Evolutionary conservation across 1,140 invertebrate genomes (phyloP), one percentile per base, ranked within the genome.

Genomic region (Hormaphis cornu): DNA sequence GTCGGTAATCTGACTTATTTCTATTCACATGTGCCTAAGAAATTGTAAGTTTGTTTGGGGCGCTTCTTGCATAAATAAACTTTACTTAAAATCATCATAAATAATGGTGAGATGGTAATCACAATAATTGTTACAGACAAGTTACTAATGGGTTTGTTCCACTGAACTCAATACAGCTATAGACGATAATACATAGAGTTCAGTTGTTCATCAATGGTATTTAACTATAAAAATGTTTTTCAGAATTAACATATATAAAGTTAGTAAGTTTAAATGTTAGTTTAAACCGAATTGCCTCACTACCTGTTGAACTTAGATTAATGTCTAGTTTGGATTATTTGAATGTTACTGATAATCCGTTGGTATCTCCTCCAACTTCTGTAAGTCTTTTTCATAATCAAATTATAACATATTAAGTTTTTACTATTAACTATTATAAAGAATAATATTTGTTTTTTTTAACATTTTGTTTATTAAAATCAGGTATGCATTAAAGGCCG

Each of bases 401-500:
- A 8, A 40, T 37, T 16, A 40, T 16, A 22, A 24, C 9, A 4
- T 37, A 16, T 16, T 40, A 24, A 40, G 24, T 14, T 18, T 22
- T 24, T 7, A 2, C 0, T 12, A 7, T 35, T 35, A 7, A 22
- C 0, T 58, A 35, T 4, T 35, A 33, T 58, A 24, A 22, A n/a
- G 2, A 40, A 18, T 18, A 26, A 6, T 26, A 50, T 53, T 2
- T 33, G 6, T 9, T 1, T 6, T 54, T 33, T 33, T 0, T 28
- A 20, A 54, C 24, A 2, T 54, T 44, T 81, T 16, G n/a, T n/a
- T n/a, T n/a, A n/a, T n/a, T n/a, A n/a, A n/a, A n/a, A n/a, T n/a
- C 78, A 95, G 92, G 81, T 95, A 72, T 96, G 93, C 80, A 89
- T 88, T 78, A 85, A 91, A 77, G 93, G 93, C 71, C 84, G 90